These are phyloP conservation scores for Chromoteleia sp. DNA, from an alignment of 2,888 invertebrate species.

Conservation along the genomic window DNA sequence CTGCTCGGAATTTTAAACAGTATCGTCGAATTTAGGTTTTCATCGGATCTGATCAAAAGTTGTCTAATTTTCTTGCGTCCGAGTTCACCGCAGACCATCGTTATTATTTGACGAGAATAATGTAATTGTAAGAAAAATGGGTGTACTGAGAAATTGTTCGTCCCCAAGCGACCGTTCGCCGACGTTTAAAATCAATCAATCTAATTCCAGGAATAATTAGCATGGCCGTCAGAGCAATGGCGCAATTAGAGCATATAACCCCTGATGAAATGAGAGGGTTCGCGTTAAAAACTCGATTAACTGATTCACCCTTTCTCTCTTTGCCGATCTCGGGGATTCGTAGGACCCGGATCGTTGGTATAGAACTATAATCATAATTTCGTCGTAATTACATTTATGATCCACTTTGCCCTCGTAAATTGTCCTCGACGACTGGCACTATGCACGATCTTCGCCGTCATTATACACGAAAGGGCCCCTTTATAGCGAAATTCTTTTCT, in stretches of 20 bases:
- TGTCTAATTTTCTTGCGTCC: too few relatives aligned
- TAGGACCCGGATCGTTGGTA: constrained; percentile 67
- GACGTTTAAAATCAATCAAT: constrained; percentile 48
- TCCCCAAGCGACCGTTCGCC: constrained; percentile 31
- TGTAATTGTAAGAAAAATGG: not conserved
- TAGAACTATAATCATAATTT: constrained; percentile 83
- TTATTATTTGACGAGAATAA: too few relatives aligned
- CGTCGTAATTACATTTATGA: constrained; percentile 83
- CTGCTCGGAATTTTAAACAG: too few relatives aligned
- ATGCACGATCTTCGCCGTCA: constrained; percentile 72
- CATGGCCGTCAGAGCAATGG: constrained; percentile 42
- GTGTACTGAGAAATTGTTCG: not conserved
- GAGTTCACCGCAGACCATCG: too few relatives aligned
- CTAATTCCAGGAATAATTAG: constrained; percentile 63
- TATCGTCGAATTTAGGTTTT: too few relatives aligned
- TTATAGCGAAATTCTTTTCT: constrained; percentile 70
- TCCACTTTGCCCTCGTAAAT: constrained; percentile 83
- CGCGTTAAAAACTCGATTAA: constrained; percentile 72
- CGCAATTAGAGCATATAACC: constrained; percentile 71
- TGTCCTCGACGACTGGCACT: constrained; percentile 79
- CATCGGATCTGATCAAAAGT: too few relatives aligned
- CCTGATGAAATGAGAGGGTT: constrained; percentile 70
- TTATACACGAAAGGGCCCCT: constrained; percentile 64
- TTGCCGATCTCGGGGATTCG: constrained; percentile 42
- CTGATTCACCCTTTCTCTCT: constrained; percentile 60